Conservation (phyloP, 2,113 vertebrate genomes). For the cattle (Bos taurus) region DNA sequence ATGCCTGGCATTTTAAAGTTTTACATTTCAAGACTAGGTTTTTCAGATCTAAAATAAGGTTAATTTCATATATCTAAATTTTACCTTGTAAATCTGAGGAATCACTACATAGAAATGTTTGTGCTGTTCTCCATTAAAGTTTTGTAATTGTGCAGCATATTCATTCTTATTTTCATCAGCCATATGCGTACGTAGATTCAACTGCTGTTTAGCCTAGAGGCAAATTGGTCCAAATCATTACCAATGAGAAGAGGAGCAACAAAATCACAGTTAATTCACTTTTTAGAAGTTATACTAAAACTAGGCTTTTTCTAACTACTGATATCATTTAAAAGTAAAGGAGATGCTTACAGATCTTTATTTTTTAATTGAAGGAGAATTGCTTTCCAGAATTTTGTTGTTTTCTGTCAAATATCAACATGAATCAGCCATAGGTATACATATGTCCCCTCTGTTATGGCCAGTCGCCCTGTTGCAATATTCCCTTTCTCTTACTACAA, state of each 20-base stretch:
- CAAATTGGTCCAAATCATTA: slow-evolving; percentile 54
- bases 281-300: slow-evolving; percentile 30
- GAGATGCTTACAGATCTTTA: not conserved
- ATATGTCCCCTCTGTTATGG: not conserved
- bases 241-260: not conserved
- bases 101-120: slow-evolving; percentile 96
- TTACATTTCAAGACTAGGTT: slow-evolving; percentile 12
- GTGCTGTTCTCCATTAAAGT: slow-evolving; percentile 95
- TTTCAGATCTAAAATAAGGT: not conserved
- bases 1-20: slow-evolving; percentile 1
- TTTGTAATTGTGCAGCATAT: slow-evolving; percentile 97
- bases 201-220: slow-evolving; percentile 92
- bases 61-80: not conserved
- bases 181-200: slow-evolving; percentile 94
- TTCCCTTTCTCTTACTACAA: not conserved
- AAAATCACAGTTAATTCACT: slow-evolving; percentile 22
- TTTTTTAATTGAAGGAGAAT: not conserved
- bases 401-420: not conserved
- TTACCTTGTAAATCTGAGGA: slow-evolving; percentile 98
- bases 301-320: not conserved
- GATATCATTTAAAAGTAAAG: not conserved
- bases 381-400: not conserved
- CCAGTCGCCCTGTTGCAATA: not conserved
- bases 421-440: not conserved
- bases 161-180: slow-evolving; percentile 99